A percentile compares a stretch with the other conserved stretches of the same genome.
Conservation (phyloP, 1,140 invertebrate genomes). For the Saccostrea cuccullata region DNA sequence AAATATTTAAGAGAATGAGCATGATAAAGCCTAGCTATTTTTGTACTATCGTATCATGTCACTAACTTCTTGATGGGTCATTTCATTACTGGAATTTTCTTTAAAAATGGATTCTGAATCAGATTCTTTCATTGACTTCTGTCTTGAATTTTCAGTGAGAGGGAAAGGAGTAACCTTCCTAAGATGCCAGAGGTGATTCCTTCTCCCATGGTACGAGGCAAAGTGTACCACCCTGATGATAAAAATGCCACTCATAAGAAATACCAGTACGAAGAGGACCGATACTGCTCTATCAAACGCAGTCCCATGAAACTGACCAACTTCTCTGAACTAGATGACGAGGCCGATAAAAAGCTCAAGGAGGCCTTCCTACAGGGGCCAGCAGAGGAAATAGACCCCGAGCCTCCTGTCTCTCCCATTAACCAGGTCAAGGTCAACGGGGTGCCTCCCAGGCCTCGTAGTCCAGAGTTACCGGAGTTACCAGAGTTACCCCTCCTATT, state of each 20-base stretch:
- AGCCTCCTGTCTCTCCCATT: slow-evolving; percentile 29
- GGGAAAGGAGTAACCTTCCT: slow-evolving; percentile 47
- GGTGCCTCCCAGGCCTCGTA: slow-evolving; percentile 42
- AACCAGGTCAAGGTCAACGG: slow-evolving; percentile 49
- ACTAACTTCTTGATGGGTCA: too few species aligned
- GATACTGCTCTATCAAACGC: slow-evolving; percentile 72
- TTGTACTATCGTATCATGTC: too few species aligned
- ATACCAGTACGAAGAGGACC: slow-evolving; percentile 71
- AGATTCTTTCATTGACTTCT: background rate
- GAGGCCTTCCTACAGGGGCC: slow-evolving; percentile 61
- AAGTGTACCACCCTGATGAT: slow-evolving; percentile 62
- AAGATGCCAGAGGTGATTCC: slow-evolving; percentile 45
- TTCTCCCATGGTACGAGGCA: slow-evolving; percentile 56
- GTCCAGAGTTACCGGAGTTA: slow-evolving; percentile 45
- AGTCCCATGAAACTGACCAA: slow-evolving; percentile 71
- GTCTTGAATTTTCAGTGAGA: slow-evolving; percentile 35
- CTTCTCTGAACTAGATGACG: slow-evolving; percentile 62
- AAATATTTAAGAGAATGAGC: too few species aligned
- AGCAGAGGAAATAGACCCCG: slow-evolving; percentile 1
- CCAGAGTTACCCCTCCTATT: slow-evolving; percentile 41
- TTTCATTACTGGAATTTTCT: too few species aligned
- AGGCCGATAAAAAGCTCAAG: slow-evolving; percentile 58
- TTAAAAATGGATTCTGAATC: too few species aligned
- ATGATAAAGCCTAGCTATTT: too few species aligned
- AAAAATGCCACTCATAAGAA: slow-evolving; percentile 52